Base-by-base conservation (phyloP, 2,797 vertebrate species). In the Scleropages formosus region DNA sequence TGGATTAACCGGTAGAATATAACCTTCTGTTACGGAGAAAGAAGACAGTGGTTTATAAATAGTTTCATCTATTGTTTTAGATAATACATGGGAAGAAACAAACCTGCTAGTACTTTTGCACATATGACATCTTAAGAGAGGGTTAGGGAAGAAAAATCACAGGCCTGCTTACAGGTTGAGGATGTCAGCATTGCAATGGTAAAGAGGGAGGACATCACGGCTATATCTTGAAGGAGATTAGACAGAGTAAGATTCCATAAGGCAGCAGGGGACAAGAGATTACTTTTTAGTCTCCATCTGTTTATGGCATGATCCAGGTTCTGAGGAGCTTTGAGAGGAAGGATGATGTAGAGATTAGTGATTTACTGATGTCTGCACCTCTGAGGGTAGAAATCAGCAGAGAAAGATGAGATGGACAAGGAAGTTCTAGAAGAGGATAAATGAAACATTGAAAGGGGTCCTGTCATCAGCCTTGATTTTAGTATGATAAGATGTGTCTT, bases 251-350 rank as follows among this genome's bases (percentile, higher is more conserved):
- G 31, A 67, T 67, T 65, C 65, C 65, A 22, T 46, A 67, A 67
- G 65, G 44, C 65, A 9, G 65, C 18, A 44, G 39, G 31, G 39
- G 64, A 27, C 18, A 1, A 7, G 65, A 67, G 65, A 67, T 67
- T 67, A 46, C 22, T 44, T 47, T 47, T 46, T 46, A 67, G 65
- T n/a, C 65, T 20, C 20, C 39, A 6, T 44, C 65, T 67, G 65
- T 67, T 67, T 67, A 67, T 20, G 65, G 39, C n/a, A 46, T 47
- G 65, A 67, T 67, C 65, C 65, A 46, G 31, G 47, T 67, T 67
- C 39, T 13, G 39, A 31, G 64, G 31, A 8, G 22, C 64, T 44
- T 47, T 47, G 44, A 39, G n/a, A 44, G 65, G 65, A 67, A 20
- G 15, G 47, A 49, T 20, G 65, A 67, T 67, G 39, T 65, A 67